Base-by-base conservation (phyloP, 2,797 vertebrate species). In the Coccyzus lansbergi region DNA sequence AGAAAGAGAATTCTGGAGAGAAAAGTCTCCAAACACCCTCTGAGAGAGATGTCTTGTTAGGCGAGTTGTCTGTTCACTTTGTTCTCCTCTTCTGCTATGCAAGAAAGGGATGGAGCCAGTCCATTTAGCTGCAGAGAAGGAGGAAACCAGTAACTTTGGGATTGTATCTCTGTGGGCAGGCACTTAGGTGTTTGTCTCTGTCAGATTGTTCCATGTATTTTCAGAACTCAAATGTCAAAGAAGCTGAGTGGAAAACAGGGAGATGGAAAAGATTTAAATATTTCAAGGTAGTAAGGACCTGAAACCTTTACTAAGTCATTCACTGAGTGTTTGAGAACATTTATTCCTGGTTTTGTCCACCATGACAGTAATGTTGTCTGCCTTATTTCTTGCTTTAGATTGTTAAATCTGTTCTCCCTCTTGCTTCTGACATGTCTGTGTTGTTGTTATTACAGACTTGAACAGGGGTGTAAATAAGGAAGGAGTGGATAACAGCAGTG, bases 301-400 rank as follows among this genome's bases (percentile, higher is more conserved):
- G n/a, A n/a, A n/a, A n/a, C n/a, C 0, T 34, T 78, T 60, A 26
- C 15, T 3, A 38, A 88, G 31, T 49, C 4, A 1, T 69, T 89
- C 5, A 1, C 12, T 0, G 6, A 62, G 74, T 22, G 38, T 69
- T 38, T 25, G n/a, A 60, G 65, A 86, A n/a, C 15, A 10, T 51
- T 3, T 44, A 58, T 36, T 62, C n/a, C 12, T 10, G 44, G 75
- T 79, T 62, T 26, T n/a, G 40, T n/a, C 31, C 10, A 3, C n/a
- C 0, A 0, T 3, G 36, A 8, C 75, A 81, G 28, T 0, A 0
- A 8, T 17, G 40, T 9, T 51, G 25, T 56, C 44, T 74, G 36
- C 25, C 72, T 28, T 26, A 71, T 81, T 87, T 63, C 63, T 84
- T 67, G 62, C 25, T 71, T 91, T 52, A 6, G 14, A 0, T 16